Evolutionary conservation across 2,888 invertebrate species (phyloP), one percentile per base, ranked within the genome.

Genomic region (Phania funesta): DNA sequence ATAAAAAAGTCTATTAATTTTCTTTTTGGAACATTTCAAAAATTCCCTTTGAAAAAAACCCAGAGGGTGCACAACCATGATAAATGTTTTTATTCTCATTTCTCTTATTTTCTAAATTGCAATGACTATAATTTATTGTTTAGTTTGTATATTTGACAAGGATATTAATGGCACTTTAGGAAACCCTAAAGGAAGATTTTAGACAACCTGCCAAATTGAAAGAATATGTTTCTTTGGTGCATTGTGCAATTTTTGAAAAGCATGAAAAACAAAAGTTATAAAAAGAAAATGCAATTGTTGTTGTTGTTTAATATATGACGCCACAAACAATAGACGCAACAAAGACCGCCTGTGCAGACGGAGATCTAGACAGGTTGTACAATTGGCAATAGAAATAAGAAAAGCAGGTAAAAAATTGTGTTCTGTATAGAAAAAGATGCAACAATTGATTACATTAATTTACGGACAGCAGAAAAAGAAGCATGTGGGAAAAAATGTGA

Each of bases 171-270:
- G 74, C 70, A 58, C 58, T 78, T 68, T 54, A 52, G n/a, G 18
- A 54, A 38, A 24, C 24, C 22, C 52, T 29, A 29, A 64, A 26
- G 32, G 16, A 41, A 16, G 54, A 35, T 18, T 54, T 29, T 46
- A 13, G 50, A 22, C 22, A 60, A 82, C 73, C 77, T 82, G 77
- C 68, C 46, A 67, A 48, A 32, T 22, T 18, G 4, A 60, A 54
- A 77, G 44, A 76, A 76, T 62, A 65, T 22, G 29, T 38, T 4
- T 18, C 1, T 44, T 2, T 2, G 35, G 3, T 35, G 9, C 32
- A 78, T 78, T 82, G 65, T 74, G 82, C 78, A 82, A 82, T 82
- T 78, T 81, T 74, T 29, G 26, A 65, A 71, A 76, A 38, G 46
- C 62, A 70, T 56, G 20, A n/a, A 56, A 75, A n/a, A 44, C 32